phyloP scores from a whole-genome alignment of 1,140 invertebrate species.

The Dendrolimus punctatus region DNA sequence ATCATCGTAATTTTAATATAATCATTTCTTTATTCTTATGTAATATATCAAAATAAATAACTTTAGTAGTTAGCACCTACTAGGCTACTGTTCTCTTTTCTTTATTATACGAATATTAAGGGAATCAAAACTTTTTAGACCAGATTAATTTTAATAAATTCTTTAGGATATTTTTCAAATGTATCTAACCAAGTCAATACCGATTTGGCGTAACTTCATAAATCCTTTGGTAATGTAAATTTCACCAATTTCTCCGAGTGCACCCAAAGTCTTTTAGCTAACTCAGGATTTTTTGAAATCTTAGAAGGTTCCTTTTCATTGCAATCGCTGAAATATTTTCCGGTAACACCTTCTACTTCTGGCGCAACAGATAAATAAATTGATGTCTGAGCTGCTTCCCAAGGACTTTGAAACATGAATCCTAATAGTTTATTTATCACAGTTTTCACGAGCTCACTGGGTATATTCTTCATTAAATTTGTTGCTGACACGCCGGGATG shows the following conservation, averaged over 20 bases:
- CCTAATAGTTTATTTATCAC: conserved; percentile 36
- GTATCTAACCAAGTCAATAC: background rate
- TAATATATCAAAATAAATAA: too few relatives aligned
- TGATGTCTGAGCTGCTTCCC: conserved; percentile 75
- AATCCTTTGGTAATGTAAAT: conserved; percentile 18
- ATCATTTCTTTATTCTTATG: too few relatives aligned
- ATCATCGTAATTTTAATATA: too few relatives aligned
- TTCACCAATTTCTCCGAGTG: conserved; percentile 64
- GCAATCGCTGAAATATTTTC: conserved; percentile 76
- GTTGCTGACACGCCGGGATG: conserved; percentile 93
- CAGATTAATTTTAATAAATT: too few relatives aligned
- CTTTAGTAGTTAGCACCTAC: too few relatives aligned
- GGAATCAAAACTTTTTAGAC: too few relatives aligned
- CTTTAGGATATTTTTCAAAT: too few relatives aligned
- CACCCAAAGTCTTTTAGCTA: conserved; percentile 61
- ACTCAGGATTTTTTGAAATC: conserved; percentile 45
- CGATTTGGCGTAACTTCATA: background rate
- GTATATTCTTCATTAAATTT: conserved; percentile 86
- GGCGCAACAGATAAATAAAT: conserved; percentile 73
- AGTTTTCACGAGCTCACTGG: conserved; percentile 36
- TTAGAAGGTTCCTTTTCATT: conserved; percentile 46
- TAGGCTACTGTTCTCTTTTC: too few relatives aligned
- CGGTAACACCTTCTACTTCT: conserved; percentile 69
- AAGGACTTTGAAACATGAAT: conserved; percentile 58
- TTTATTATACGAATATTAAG: too few relatives aligned